Evolutionary conservation across 2,888 invertebrate species (phyloP).

Genomic region (Thelaira solivaga): DNA sequence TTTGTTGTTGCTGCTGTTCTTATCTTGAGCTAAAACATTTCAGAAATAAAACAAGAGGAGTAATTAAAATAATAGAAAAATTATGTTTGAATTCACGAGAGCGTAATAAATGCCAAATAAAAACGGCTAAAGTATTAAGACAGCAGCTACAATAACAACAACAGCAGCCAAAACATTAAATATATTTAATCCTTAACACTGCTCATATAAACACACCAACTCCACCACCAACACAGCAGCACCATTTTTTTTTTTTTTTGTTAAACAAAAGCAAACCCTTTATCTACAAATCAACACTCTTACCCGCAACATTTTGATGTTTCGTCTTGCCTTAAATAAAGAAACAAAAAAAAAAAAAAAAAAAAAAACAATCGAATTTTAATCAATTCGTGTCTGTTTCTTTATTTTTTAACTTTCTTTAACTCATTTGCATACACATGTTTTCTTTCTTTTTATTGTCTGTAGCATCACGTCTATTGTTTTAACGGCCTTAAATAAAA

Average conservation of each 20-base stretch:
- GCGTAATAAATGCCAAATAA: conserved; percentile 73
- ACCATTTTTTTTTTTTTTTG: neutral
- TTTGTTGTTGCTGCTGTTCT: neutral
- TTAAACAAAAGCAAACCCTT: conserved; percentile 9
- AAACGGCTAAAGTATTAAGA: conserved; percentile 69
- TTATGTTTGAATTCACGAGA: conserved; percentile 66
- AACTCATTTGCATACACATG: conserved; percentile 64
- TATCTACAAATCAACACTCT: conserved; percentile 39
- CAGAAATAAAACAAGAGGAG: conserved; percentile 13
- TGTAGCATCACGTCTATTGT: conserved; percentile 55
- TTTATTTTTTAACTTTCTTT: conserved; percentile 20
- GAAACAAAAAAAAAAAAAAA: conserved; percentile 64
- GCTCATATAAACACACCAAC: conserved; percentile 21
- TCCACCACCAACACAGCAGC: neutral
- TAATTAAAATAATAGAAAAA: conserved; percentile 66
- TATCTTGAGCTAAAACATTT: neutral
- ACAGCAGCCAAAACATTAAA: conserved; percentile 12
- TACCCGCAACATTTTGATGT: conserved; percentile 32
- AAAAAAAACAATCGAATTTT: conserved; percentile 76
- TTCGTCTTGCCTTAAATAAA: neutral
- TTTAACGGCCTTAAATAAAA: conserved; percentile 55
- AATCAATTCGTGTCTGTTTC: conserved; percentile 74
- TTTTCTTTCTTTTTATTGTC: conserved; percentile 46
- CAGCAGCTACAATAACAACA: conserved; percentile 18
- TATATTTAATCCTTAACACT: conserved; percentile 60